A percentile compares a stretch with the other conserved stretches of the same genome.
Evolutionary conservation across 2,797 vertebrate genomes (phyloP).

Genomic region (Sphenodon punctatus): DNA sequence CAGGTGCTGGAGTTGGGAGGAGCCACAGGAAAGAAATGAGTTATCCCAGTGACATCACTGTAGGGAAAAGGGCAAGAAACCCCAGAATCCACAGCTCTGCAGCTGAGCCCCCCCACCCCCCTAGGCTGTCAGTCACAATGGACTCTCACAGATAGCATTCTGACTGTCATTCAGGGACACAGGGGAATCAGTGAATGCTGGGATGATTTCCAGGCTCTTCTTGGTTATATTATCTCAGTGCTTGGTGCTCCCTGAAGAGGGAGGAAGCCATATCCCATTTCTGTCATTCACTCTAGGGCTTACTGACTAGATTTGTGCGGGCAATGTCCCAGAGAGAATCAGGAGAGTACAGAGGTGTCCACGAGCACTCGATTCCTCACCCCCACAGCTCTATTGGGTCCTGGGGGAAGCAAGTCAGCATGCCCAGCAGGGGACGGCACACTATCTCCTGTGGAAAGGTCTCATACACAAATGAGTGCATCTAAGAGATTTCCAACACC

Average conservation of each 20-base stretch:
- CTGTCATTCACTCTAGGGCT: not conserved
- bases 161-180: not conserved
- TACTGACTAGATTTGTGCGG: not conserved
- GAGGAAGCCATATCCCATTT: not conserved
- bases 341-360: constrained; percentile 30
- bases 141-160: not conserved
- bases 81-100: too few relatives aligned
- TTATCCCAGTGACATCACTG: too few relatives aligned
- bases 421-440: constrained; percentile 17
- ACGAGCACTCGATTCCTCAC: not conserved
- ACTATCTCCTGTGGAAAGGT: not conserved
- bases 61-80: too few relatives aligned
- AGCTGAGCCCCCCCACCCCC: not conserved
- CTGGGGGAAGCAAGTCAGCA: constrained; percentile 34
- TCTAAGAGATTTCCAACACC: constrained; percentile 21
- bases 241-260: not conserved
- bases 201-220: not conserved
- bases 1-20: too few relatives aligned
- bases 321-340: not conserved
- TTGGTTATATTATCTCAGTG: not conserved
- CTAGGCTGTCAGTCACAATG: not conserved
- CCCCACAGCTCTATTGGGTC: not conserved
- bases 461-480: not conserved
- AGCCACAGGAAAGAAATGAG: too few relatives aligned
- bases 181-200: not conserved